Conservation (phyloP, 2,888 invertebrate species). For the Endomychus coccineus region DNA sequence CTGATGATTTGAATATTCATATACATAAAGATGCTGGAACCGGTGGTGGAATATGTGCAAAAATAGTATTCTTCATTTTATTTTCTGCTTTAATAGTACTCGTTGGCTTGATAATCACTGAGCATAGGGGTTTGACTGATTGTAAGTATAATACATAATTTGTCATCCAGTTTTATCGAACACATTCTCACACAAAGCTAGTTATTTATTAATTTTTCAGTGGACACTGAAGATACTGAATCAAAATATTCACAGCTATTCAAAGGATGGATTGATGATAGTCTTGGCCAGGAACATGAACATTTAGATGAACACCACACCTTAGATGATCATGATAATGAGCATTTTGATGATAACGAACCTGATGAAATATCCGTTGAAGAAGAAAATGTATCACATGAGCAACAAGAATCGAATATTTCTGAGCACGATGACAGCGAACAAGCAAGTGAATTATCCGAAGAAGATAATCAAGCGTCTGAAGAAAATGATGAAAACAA, state of each 20-base stretch:
- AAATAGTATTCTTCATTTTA: constrained; percentile 71
- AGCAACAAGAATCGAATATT: constrained; percentile 24
- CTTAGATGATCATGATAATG: constrained; percentile 45
- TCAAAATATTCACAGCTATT: constrained; percentile 68
- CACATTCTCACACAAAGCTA: too few species aligned
- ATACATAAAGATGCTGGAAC: constrained; percentile 68
- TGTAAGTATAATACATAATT: constrained; percentile 51
- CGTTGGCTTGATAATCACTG: constrained; percentile 69
- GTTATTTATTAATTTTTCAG: constrained; percentile 35
- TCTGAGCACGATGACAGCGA: constrained; percentile 23
- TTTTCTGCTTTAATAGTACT: constrained; percentile 64
- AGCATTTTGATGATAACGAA: constrained; percentile 33
- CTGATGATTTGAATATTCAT: constrained; percentile 69
- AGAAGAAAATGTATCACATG: constrained; percentile 26
- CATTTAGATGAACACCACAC: constrained; percentile 22
- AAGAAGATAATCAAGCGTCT: constrained; percentile 11
- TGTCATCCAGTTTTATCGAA: too few species aligned
- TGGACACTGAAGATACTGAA: constrained; percentile 54
- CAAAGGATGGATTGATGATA: constrained; percentile 71
- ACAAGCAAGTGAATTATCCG: constrained; percentile 24
- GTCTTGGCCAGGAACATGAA: constrained; percentile 36
- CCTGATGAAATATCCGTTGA: constrained; percentile 30
- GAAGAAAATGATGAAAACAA: constrained; percentile 19
- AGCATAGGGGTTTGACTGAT: constrained; percentile 71
- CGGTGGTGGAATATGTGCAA: constrained; percentile 78